Percentiles rank a stretch among this genome's conserved stretches.
Conservation (phyloP, 1,140 invertebrate species). For the Bombus waltoni region DNA sequence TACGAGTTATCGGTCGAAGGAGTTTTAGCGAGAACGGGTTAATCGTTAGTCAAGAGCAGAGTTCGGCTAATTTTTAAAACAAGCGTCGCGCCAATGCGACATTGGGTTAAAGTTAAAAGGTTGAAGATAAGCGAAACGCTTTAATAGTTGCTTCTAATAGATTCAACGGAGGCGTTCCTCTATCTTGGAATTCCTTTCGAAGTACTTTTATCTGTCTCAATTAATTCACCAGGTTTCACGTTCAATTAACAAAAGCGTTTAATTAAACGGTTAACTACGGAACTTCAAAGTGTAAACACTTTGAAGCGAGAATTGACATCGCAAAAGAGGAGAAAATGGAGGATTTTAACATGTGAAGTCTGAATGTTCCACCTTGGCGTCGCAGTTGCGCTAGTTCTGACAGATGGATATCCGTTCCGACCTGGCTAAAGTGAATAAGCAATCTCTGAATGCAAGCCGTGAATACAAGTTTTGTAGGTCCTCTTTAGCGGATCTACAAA, state of each 20-base stretch:
- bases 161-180: too few relatives aligned
- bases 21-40: too few relatives aligned
- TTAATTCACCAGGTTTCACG: neutral
- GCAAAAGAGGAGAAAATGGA: neutral
- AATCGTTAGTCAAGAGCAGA: too few relatives aligned
- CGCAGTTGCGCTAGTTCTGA: neutral
- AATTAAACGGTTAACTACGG: neutral
- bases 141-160: too few relatives aligned
- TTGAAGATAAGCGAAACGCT: too few relatives aligned
- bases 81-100: too few relatives aligned
- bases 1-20: too few relatives aligned
- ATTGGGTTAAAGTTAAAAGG: too few relatives aligned
- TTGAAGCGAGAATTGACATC: neutral
- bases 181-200: neutral
- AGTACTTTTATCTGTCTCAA: neutral
- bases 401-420: neutral
- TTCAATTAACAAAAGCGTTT: constrained; percentile 1
- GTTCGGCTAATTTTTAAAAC: too few relatives aligned
- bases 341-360: neutral
- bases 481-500: neutral
- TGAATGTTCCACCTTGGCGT: neutral
- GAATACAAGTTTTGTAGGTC: too few relatives aligned
- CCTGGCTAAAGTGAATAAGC: neutral
- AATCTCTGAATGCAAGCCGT: neutral
- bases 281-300: constrained; percentile 1